phyloP scores from a whole-genome alignment of 2,888 invertebrate genomes.

The Antitype chi region DNA sequence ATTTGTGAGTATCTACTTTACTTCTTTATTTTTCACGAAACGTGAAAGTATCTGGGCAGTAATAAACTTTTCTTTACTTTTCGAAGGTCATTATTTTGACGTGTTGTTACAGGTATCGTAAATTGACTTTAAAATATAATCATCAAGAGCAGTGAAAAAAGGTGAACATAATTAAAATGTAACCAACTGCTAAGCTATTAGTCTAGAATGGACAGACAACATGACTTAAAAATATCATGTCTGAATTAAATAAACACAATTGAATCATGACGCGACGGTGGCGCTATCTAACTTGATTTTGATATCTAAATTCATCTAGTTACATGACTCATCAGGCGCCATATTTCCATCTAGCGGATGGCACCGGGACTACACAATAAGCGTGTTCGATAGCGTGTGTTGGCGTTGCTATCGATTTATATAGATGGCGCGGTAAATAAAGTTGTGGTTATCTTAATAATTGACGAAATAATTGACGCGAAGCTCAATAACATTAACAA shows the following conservation, averaged over 20 bases:
- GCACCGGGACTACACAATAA: not conserved
- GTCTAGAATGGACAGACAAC: slow-evolving; percentile 18
- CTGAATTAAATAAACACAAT: not conserved
- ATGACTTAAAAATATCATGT: not conserved
- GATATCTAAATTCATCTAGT: not conserved
- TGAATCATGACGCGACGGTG: slow-evolving; percentile 1
- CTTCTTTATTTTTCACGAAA: not conserved
- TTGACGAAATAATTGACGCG: not conserved
- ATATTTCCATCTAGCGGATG: slow-evolving; percentile 30
- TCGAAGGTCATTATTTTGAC: not conserved
- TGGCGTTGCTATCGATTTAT: slow-evolving; percentile 13
- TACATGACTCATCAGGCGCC: slow-evolving; percentile 3
- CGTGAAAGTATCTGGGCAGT: not conserved
- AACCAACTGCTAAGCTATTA: not conserved
- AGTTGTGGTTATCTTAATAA: not conserved
- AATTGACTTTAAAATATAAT: not conserved
- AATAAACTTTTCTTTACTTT: not conserved
- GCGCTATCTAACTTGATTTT: slow-evolving; percentile 6
- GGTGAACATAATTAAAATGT: not conserved
- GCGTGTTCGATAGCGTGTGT: not conserved
- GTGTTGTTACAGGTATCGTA: not conserved
- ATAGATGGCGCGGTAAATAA: slow-evolving; percentile 47
- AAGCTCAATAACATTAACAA: not conserved
- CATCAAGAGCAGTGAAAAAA: not conserved
- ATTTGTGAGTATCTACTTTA: not conserved